phyloP scores from a whole-genome alignment of 2,113 vertebrate species.

The Grallaria varia region DNA sequence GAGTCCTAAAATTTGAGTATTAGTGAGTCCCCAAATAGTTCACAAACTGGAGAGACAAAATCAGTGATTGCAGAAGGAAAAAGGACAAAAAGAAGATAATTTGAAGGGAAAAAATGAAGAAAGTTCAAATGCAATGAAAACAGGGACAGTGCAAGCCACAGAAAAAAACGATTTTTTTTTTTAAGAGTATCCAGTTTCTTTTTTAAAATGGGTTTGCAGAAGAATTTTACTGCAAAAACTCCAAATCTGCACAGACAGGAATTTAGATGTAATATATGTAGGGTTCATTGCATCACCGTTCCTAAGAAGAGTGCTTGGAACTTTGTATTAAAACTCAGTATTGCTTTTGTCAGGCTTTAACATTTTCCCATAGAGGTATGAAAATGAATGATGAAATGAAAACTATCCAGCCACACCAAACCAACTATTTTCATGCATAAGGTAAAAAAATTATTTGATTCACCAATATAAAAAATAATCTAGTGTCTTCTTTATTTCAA shows the following conservation, averaged over 20 bases:
- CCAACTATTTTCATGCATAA: not conserved
- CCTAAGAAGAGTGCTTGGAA: not conserved
- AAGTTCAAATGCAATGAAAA: not conserved
- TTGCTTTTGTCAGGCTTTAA: not conserved
- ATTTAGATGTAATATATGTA: not conserved
- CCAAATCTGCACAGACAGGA: not conserved
- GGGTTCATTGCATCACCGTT: not conserved
- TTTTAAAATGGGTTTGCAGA: not conserved
- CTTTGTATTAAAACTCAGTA: not conserved
- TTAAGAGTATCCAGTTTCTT: not conserved
- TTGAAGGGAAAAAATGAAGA: not conserved
- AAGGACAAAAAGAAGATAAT: not conserved
- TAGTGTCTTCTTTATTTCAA: not conserved
- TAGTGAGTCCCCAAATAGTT: not conserved
- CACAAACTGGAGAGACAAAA: not conserved
- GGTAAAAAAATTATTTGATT: not conserved
- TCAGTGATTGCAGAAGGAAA: not conserved
- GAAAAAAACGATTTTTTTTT: not conserved
- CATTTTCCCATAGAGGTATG: not conserved
- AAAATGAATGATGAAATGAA: not conserved
- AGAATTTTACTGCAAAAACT: not conserved
- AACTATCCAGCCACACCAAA: not conserved
- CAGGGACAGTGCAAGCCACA: not conserved
- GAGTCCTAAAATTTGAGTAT: not conserved
- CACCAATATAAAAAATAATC: not conserved